Percentiles rank a stretch among this genome's conserved stretches.
phyloP scores from a whole-genome alignment of 2,113 vertebrate genomes.

The Haliaeetus leucogaster region DNA sequence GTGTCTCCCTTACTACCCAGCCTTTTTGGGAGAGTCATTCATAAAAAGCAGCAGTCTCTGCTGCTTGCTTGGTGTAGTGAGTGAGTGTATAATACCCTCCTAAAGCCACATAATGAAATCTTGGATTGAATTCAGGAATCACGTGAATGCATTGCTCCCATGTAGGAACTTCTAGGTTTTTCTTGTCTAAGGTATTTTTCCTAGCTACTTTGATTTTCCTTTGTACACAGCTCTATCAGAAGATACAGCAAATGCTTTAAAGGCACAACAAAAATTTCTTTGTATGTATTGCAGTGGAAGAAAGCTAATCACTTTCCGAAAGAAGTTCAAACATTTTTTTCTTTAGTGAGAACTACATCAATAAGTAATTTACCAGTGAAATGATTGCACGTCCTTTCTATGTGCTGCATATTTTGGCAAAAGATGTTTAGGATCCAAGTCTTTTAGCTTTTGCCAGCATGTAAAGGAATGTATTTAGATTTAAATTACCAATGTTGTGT shows the following conservation, averaged over 20 bases:
- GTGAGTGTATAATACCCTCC: background rate
- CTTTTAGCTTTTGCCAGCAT: conserved; percentile 30
- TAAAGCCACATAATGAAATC: background rate
- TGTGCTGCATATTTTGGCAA: conserved; percentile 16
- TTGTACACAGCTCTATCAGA: background rate
- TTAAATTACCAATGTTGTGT: background rate
- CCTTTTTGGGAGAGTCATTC: background rate
- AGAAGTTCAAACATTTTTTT: background rate
- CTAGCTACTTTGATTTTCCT: background rate
- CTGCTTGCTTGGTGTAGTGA: background rate
- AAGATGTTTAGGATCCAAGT: background rate
- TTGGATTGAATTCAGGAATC: background rate
- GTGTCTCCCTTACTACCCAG: background rate
- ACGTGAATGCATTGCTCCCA: accelerated
- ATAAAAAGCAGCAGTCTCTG: background rate
- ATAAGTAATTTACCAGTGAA: background rate
- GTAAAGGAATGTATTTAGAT: background rate
- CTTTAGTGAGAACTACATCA: background rate
- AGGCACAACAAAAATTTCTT: background rate
- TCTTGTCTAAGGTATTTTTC: background rate
- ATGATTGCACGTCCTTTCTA: background rate
- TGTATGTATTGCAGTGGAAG: background rate
- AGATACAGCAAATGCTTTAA: background rate
- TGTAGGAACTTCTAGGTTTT: background rate
- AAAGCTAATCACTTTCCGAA: background rate